Conservation (phyloP, 2,888 invertebrate genomes). For the Cheilosia vulpina region DNA sequence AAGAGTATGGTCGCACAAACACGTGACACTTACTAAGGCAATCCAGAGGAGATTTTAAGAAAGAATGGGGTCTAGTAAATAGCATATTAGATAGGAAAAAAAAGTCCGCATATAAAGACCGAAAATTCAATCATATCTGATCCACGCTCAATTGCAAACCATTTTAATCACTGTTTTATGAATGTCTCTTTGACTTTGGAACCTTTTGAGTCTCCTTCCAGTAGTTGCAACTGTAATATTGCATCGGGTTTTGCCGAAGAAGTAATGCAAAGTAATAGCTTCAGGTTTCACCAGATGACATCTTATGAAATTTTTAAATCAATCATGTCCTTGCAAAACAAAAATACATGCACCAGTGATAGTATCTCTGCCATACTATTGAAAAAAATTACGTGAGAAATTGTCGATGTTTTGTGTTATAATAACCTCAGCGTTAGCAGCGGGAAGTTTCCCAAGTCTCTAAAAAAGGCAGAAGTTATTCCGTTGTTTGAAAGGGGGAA, state of each 20-base stretch:
- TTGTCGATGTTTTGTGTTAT: conserved; percentile 6
- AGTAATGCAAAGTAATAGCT: conserved; percentile 13
- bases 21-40: conserved; percentile 5
- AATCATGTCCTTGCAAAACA: conserved; percentile 4
- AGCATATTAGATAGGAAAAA: no score
- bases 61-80: no score
- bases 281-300: not conserved
- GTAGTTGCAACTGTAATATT: conserved; percentile 5
- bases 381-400: conserved; percentile 1
- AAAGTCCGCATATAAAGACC: not conserved
- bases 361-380: not conserved
- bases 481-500: no score
- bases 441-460: no score
- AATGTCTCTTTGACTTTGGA: conserved; percentile 9
- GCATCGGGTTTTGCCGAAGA: conserved; percentile 2
- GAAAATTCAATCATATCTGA: conserved; percentile 3
- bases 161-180: not conserved
- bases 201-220: conserved; percentile 2
- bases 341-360: conserved; percentile 3
- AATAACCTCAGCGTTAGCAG: no score
- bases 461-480: no score
- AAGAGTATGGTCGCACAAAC: not conserved
- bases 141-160: conserved; percentile 2
- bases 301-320: conserved; percentile 2
- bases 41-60: not conserved